phyloP scores from a whole-genome alignment of 2,888 invertebrate genomes.

The Dione juno region DNA sequence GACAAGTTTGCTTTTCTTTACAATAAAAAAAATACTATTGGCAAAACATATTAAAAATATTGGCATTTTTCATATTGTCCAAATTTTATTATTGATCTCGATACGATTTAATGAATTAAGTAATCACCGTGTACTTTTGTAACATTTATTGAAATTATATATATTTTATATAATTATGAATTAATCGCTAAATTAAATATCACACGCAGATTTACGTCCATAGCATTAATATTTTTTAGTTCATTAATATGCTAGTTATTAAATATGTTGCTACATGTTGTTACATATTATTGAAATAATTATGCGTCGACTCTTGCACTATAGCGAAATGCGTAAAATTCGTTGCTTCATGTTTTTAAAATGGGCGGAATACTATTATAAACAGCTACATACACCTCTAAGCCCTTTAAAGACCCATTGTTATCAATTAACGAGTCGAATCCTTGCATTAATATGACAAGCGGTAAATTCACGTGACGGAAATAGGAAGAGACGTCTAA shows the following conservation, averaged over 20 bases:
- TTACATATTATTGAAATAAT: neutral
- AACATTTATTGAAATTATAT: neutral
- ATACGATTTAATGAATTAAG: neutral
- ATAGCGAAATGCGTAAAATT: constrained; percentile 19
- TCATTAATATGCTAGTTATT: too few relatives aligned
- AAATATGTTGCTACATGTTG: too few relatives aligned
- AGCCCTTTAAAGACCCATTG: constrained; percentile 24
- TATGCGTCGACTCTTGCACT: constrained; percentile 2
- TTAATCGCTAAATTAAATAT: too few relatives aligned
- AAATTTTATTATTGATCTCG: neutral
- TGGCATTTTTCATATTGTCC: neutral
- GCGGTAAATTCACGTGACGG: neutral
- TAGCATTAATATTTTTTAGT: too few relatives aligned
- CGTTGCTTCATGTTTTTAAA: constrained; percentile 1
- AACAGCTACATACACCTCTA: neutral
- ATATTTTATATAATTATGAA: neutral
- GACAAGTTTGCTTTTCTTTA: too few relatives aligned
- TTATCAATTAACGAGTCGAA: constrained; percentile 14
- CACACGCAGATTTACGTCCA: too few relatives aligned
- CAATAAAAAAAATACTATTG: neutral
- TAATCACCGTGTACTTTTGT: constrained; percentile 5
- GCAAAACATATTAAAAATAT: neutral
- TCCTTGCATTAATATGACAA: constrained; percentile 14
- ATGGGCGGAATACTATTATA: constrained; percentile 21
- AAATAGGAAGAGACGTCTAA: constrained; percentile 12